Evolutionary conservation across 2,888 invertebrate species (phyloP).

Genomic region (Gastracanthus pulcherrimus): DNA sequence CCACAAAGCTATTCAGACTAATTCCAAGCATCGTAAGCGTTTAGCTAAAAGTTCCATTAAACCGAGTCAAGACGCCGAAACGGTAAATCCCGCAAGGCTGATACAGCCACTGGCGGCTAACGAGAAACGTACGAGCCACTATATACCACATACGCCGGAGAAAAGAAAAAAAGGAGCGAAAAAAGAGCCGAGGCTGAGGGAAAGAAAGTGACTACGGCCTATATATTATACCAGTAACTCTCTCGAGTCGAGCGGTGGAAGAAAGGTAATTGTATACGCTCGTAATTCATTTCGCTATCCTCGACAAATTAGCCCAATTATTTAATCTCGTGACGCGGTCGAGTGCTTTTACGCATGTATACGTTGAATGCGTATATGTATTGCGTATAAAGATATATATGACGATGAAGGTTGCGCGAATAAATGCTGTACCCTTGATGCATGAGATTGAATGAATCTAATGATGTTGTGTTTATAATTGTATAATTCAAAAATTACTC

Average conservation of each 20-base stretch:
- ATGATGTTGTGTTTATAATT: neutral
- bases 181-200: neutral
- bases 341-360: neutral
- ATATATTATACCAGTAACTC: no score
- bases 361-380: neutral
- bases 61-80: neutral
- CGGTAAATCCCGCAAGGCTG: constrained; percentile 3
- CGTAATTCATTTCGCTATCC: constrained; percentile 35
- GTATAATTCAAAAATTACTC: neutral
- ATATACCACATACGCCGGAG: neutral
- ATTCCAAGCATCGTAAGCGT: neutral
- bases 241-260: neutral
- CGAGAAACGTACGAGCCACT: no score
- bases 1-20: neutral
- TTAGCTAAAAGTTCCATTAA: neutral
- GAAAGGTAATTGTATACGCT: constrained; percentile 26
- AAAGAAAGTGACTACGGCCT: neutral
- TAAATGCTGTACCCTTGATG: neutral
- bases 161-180: neutral
- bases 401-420: neutral
- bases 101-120: no score
- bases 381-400: neutral
- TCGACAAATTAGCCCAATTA: constrained; percentile 26
- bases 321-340: constrained; percentile 8
- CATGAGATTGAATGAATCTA: neutral